Conservation (phyloP, 1,140 invertebrate genomes). For the Rhyacophila brunnea region DNA sequence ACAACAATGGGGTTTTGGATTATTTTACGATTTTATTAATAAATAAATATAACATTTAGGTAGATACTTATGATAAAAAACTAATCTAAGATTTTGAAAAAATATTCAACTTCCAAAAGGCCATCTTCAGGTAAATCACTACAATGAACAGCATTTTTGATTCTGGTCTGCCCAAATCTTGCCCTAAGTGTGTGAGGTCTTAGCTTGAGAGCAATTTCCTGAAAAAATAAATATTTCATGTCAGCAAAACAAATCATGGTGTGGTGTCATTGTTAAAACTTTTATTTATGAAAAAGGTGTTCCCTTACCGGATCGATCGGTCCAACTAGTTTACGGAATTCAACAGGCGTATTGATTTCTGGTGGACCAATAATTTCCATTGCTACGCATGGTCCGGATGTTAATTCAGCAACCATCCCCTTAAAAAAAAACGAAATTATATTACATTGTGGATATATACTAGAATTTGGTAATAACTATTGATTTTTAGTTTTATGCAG, state of each 20-base stretch:
- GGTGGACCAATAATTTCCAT: constrained; percentile 75
- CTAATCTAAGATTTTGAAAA: constrained; percentile 69
- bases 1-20: background rate
- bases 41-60: background rate
- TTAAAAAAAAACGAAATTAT: constrained; percentile 46
- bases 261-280: background rate
- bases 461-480: no score
- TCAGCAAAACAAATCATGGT: background rate
- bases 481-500: no score
- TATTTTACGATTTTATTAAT: background rate
- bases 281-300: no score
- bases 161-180: constrained; percentile 77
- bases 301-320: constrained; percentile 80
- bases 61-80: background rate
- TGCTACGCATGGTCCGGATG: constrained; percentile 80
- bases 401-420: constrained; percentile 79
- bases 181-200: constrained; percentile 82
- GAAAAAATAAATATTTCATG: constrained; percentile 32
- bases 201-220: constrained; percentile 83
- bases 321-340: constrained; percentile 84
- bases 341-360: constrained; percentile 60
- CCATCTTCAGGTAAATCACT: constrained; percentile 89
- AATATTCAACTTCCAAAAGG: constrained; percentile 78
- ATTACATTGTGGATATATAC: no score
- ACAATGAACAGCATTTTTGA: constrained; percentile 89